Evolutionary conservation across 2,113 vertebrate genomes (phyloP).

Genomic region (Pteronura brasiliensis): DNA sequence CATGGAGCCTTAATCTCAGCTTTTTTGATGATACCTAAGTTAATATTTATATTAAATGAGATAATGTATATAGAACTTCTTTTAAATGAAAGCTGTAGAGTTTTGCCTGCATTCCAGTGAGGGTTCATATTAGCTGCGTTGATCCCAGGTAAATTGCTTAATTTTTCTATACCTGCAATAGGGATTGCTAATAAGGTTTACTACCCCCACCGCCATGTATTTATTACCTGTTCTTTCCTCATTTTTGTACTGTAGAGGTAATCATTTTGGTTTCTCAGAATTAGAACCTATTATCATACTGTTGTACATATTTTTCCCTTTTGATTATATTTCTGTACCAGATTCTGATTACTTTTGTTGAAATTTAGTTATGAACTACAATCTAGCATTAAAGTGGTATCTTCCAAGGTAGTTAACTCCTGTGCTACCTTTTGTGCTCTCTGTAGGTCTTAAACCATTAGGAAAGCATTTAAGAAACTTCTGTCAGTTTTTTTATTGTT

Average conservation of each 20-base stretch:
- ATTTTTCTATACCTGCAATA: background rate
- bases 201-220: background rate
- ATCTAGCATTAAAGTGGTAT: background rate
- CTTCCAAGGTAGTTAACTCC: conserved; percentile 8
- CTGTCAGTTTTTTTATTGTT: background rate
- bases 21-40: background rate
- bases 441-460: background rate
- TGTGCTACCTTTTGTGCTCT: background rate
- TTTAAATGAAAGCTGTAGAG: background rate
- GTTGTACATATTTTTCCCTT: background rate
- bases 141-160: background rate
- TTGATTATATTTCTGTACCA: background rate
- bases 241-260: background rate
- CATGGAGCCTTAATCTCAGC: background rate
- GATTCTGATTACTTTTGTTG: background rate
- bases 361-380: conserved; percentile 4
- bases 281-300: background rate
- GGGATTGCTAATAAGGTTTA: background rate
- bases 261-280: background rate
- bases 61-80: background rate
- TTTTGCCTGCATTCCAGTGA: background rate
- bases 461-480: background rate
- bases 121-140: background rate
- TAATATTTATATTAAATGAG: conserved; percentile 3
- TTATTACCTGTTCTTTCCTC: background rate